phyloP scores from a whole-genome alignment of 2,888 invertebrate species.

The Caenorhabditis sp. region DNA sequence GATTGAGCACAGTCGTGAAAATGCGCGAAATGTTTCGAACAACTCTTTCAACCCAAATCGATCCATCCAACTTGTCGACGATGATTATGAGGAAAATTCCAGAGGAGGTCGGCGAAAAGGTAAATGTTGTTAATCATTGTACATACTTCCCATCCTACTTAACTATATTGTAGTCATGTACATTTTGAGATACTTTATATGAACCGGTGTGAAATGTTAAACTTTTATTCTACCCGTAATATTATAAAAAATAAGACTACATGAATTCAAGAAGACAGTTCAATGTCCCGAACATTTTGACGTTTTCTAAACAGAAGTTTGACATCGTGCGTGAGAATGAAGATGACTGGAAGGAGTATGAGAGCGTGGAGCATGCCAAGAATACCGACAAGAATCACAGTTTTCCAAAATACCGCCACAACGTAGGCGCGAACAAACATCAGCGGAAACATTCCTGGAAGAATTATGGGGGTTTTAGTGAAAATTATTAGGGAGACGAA shows the following conservation, averaged over 20 bases:
- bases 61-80: constrained; percentile 34
- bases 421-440: constrained; percentile 68
- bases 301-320: constrained; percentile 29
- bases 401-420: constrained; percentile 69
- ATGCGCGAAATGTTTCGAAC: constrained; percentile 12
- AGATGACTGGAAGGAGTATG: constrained; percentile 64
- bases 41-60: constrained; percentile 9
- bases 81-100: constrained; percentile 5
- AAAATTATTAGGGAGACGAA: background rate
- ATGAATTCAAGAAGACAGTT: background rate
- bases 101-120: background rate
- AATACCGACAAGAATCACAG: constrained; percentile 62
- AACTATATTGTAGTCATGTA: background rate
- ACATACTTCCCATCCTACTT: background rate
- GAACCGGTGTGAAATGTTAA: background rate
- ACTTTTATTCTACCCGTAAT: no score
- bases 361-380: constrained; percentile 67
- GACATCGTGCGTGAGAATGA: constrained; percentile 58
- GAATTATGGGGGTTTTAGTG: constrained; percentile 2
- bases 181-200: background rate
- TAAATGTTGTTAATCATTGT: constrained; percentile 1
- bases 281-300: background rate
- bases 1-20: constrained; percentile 13
- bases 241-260: no score
- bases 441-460: constrained; percentile 62